phyloP scores from a whole-genome alignment of 2,888 invertebrate genomes.

The Melieria crassipennis region DNA sequence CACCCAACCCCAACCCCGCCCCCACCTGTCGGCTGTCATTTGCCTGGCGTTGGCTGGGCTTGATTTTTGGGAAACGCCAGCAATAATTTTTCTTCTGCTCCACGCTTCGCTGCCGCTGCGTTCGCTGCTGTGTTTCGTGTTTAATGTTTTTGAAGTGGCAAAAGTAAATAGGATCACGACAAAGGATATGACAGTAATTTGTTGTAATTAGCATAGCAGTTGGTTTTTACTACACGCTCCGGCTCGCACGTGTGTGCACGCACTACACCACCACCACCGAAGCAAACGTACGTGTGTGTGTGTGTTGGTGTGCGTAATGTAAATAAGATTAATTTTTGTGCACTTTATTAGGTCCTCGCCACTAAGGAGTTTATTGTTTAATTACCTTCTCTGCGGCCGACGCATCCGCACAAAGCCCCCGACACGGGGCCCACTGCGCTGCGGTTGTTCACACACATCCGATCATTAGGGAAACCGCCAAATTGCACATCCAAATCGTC shows the following conservation, averaged over 20 bases:
- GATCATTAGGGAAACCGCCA: too few relatives aligned
- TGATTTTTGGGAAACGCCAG: too few relatives aligned
- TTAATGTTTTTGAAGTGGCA: conserved; percentile 23
- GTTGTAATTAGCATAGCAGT: conserved; percentile 54
- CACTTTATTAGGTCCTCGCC: conserved; percentile 37
- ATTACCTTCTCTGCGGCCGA: conserved; percentile 1
- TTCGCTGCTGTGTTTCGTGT: conserved; percentile 4
- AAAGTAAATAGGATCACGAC: conserved; percentile 31
- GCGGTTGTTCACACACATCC: too few relatives aligned
- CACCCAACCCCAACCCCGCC: too few relatives aligned
- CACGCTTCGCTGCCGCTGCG: conserved; percentile 22
- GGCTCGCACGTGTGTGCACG: background rate
- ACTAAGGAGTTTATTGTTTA: conserved; percentile 27
- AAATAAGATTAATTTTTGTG: conserved; percentile 30
- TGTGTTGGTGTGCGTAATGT: conserved; percentile 2
- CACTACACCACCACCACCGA: background rate
- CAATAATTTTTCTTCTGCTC: too few relatives aligned
- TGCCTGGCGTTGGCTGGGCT: too few relatives aligned
- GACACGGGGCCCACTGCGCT: too few relatives aligned
- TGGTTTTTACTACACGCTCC: conserved; percentile 38
- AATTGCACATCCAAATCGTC: too few relatives aligned
- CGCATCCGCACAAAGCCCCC: background rate
- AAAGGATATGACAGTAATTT: conserved; percentile 47
- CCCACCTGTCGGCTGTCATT: too few relatives aligned
- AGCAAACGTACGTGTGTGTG: background rate